Percentiles rank a stretch among this genome's conserved stretches.
Evolutionary conservation across 2,888 invertebrate species (phyloP).

Genomic region (Cancer borealis): DNA sequence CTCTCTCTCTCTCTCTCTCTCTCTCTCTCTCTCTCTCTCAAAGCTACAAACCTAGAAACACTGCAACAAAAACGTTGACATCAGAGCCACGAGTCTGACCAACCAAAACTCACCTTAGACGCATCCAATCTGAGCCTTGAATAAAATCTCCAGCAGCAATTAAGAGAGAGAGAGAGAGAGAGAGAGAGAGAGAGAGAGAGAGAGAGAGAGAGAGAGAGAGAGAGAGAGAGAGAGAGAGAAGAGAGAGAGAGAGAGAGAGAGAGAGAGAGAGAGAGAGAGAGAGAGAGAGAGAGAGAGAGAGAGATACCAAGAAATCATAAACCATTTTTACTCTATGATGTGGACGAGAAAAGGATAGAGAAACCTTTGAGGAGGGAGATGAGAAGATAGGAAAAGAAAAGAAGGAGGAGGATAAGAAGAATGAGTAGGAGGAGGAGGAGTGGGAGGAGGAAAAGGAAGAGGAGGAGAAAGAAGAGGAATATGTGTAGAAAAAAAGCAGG

Average conservation of each 20-base stretch:
- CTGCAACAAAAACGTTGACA: not conserved
- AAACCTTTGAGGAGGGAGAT: not conserved
- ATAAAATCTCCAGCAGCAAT: not conserved
- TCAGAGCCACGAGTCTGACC: not conserved
- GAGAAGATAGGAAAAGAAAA: conserved; percentile 14
- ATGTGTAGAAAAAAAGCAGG: not conserved
- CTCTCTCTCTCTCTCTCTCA: conserved; percentile 12
- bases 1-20: conserved; percentile 20
- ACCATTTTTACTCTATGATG: not conserved
- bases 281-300: too few species aligned
- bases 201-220: conserved; percentile 26
- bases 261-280: conserved; percentile 15
- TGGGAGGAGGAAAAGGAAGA: not conserved
- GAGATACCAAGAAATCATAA: not conserved
- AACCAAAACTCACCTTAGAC: not conserved
- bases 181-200: conserved; percentile 28
- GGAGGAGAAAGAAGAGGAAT: not conserved
- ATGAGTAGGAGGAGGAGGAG: not conserved
- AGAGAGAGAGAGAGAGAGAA: conserved; percentile 26
- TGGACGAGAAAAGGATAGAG: not conserved
- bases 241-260: not conserved
- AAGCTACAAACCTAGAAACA: not conserved
- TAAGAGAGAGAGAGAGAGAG: conserved; percentile 22
- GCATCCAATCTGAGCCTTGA: not conserved
- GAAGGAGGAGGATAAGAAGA: not conserved